Base-by-base conservation (phyloP, 2,888 invertebrate genomes). In the Vanessa cardui region DNA sequence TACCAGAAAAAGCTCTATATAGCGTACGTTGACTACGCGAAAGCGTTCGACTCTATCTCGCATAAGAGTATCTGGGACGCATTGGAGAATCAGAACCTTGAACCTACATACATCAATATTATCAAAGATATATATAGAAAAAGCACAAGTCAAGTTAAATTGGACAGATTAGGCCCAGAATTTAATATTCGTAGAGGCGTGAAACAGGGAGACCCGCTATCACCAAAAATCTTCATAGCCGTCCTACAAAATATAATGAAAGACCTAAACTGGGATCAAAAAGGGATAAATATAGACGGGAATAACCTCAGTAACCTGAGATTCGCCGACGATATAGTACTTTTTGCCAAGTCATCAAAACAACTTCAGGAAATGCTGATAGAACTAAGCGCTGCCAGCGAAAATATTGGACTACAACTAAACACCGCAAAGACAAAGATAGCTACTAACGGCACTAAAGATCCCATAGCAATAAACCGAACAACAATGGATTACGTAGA, bases 241-340 rank as follows among this genome's bases (percentile, higher is more conserved):
- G 62, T 62, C 2, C 54, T 62, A 20, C 20, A 52, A 62, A 52
- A 44, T 15, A 54, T 59, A 33, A 50, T 65, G 33, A 18, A 26
- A 33, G 20, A 47, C 12, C 18, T 58, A 64, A 12, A 56, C 12
- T 71, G 62, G 64, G 46, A 64, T 18, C 47, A 61, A 18, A 26
- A 18, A n/a, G 72, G 72, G 3, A 47, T 72, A 49, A 26, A 33
- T 9, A 69, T 72, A 39, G 46, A 67, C 21, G 64, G 64, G 0
- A 49, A 67, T 47, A 26, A 50, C 18, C 31, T 67, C 18, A 64
- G 39, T 33, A 54, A 72, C 47, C 47, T 67, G 4, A 58, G 69
- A 58, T 69, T 72, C 50, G 69, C 72, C 16, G 69, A 72, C 56
- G 72, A 69, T 39, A 46, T 70, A 8, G 44, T 67, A 15, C 45